Evolutionary conservation across 2,888 invertebrate species (phyloP), one percentile per base, ranked within the genome.

Genomic region (Eupithecia subfuscata): DNA sequence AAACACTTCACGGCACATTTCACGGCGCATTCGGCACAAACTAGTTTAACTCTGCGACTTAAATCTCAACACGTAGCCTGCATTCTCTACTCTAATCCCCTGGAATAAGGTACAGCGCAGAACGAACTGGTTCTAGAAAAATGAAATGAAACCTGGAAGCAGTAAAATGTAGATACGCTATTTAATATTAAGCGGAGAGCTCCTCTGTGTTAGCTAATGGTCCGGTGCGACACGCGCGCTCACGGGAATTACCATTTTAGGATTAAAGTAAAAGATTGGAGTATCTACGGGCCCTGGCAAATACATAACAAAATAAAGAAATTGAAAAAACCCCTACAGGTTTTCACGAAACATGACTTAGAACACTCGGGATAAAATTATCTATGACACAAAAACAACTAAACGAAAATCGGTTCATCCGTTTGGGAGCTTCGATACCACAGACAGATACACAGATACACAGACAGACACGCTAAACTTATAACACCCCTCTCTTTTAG

Each of bases 111-210:
- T 1, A 11, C 56, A 11, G 9, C 11, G 2, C n/a, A n/a, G n/a
- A n/a, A n/a, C n/a, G n/a, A n/a, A 22, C 22, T n/a, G 52, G 11
- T n/a, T 52, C n/a, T n/a, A 56, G 56, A 4, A 56, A 56, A 56
- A 48, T 22, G 0, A 56, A 56, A 56, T 22, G 22, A 22, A 11
- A 56, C 5, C 56, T 56, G 22, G 22, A 56, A 56, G 22, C 22
- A 56, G 56, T n/a, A 56, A 56, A 56, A 56, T 22, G 56, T 56
- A 56, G 56, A 56, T 22, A 16, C 22, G 56, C 56, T 56, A 56
- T 52, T 48, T 48, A 48, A 48, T 48, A 18, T 48, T 18, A 48
- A 48, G 48, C 48, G 16, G 48, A 18, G 7, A 45, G 4, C 16
- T 45, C 0, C 43, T 48, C 48, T 22, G 22, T 22, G 56, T 56